Evolutionary conservation across 92 coral and sea anemone species (phyloP).

Genomic region (Anthopleura xanthogrammica): DNA sequence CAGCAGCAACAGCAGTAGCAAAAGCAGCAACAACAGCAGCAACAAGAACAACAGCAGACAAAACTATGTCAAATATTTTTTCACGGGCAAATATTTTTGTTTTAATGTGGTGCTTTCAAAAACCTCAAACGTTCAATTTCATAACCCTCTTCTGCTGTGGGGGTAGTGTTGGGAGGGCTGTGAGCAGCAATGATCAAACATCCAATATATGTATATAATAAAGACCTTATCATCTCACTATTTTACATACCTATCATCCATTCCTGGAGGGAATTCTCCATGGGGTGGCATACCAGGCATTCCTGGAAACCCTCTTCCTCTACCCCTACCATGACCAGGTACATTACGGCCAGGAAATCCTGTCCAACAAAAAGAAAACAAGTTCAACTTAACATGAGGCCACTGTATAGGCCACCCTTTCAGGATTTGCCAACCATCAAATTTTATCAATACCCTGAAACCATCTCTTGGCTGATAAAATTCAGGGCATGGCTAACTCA

Average conservation of each 20-base stretch:
- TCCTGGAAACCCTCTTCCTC: conserved; percentile 74
- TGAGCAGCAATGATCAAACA: not conserved
- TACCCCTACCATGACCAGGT: conserved; percentile 86
- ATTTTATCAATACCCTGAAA: no score
- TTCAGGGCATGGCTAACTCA: no score
- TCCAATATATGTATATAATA: not conserved
- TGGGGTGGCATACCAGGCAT: conserved; percentile 85
- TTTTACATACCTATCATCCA: conserved; percentile 75
- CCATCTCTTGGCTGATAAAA: no score
- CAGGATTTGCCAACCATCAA: no score
- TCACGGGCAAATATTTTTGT: no score
- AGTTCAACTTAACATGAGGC: not conserved
- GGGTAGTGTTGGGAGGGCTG: not conserved
- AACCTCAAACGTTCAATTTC: not conserved
- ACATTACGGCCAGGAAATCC: conserved; percentile 77
- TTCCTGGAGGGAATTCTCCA: conserved; percentile 82
- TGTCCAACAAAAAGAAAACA: not conserved
- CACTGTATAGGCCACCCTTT: no score
- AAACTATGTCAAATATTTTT: not conserved
- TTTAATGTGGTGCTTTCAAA: no score
- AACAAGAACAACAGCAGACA: not conserved
- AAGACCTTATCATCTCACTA: not conserved
- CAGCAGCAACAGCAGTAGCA: not conserved
- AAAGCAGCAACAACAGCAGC: not conserved
- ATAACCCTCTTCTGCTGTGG: not conserved